Base-by-base conservation (phyloP, 2,888 invertebrate species). In the Mactromeris polynyma region DNA sequence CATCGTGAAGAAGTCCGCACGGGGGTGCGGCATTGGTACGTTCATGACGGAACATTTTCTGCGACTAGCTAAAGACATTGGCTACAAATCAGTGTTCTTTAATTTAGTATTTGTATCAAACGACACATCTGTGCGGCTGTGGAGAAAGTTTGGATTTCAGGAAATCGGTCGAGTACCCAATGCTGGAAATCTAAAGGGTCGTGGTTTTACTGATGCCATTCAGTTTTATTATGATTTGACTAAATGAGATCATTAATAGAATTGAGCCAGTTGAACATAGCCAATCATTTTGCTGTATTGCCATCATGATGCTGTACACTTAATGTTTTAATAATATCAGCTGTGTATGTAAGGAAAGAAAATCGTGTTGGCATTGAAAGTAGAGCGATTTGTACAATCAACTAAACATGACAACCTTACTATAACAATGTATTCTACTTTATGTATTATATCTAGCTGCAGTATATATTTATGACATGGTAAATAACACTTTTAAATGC, bases 181-280 rank as follows among this genome's bases (percentile, higher is more conserved):
- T n/a, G 94, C 94, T 0, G 94, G 94, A 73, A 92, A 94, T 80
- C 87, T 94, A 36, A 93, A 94, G 86, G 92, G 91, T 4, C 54
- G 46, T 31, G 93, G 93, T 17, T 92, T 87, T 38, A 91, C 90
- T 1, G 93, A 94, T 58, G 94, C 94, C 42, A 19, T 91, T 21
- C 94, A 94, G 83, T 94, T 94, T 86, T 93, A 94, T 88, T 93
- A 93, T 87, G 94, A 94, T 85, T 86, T 94, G 2, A 91, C 91
- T 31, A 90, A 90, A 33, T 83, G 26, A 46, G 31, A 36, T 4
- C 1, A 11, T 1, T 73, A 0, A 33, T 26, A 58, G 58, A n/a
- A n/a, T n/a, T n/a, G n/a, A n/a, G n/a, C n/a, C n/a, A n/a, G n/a
- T n/a, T n/a, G n/a, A n/a, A 14, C 19, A 21, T 14, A 4, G n/a